Base-by-base conservation (phyloP, 2,888 invertebrate species). In the Serrognathus titanus region DNA sequence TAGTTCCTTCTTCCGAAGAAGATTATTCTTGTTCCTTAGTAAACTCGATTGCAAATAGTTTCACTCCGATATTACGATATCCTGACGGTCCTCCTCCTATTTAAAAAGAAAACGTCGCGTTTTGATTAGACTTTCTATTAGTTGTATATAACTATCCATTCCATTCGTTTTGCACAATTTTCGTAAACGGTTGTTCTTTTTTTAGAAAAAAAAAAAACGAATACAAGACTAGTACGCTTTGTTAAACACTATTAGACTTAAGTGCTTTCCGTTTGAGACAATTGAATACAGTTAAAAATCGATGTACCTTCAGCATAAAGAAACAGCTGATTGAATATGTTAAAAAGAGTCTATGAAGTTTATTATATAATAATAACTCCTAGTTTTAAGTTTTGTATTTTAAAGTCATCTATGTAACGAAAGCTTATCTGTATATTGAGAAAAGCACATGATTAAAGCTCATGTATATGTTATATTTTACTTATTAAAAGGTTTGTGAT, bases 1-100 rank as follows among this genome's bases (percentile, higher is more conserved):
- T 98, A 68, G 91, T 97, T 52, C 95, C 95, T 4, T 88, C 91
- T 77, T 86, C 90, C 63, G 91, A 92, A 78, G 88, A 89, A 70
- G 92, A 92, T 73, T 91, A 89, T 77, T 86, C 87, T 62, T 92
- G 94, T 76, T 89, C 90, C 78, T 85, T 95, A 73, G 85, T 90
- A 66, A 93, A 92, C 78, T 88, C 88, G 67, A 86, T 93, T 69
- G 88, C 89, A 13, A 83, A 88, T 66, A 90, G 90, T 67, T 83
- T 97, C 55, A 91, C 94, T 66, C 95, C 97, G 41, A 89, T 94
- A 78, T 82, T 97, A 66, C 85, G 90, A 57, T 97, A 95, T 80
- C 90, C 92, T 16, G 89, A 96, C 75, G 96, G 97, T 62, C 94
- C 95, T 48, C 97, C 97, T 57, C 97, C 97, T 51, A 85, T 92